Conservation (phyloP, 2,113 vertebrate genomes). For the Geococcyx californianus region DNA sequence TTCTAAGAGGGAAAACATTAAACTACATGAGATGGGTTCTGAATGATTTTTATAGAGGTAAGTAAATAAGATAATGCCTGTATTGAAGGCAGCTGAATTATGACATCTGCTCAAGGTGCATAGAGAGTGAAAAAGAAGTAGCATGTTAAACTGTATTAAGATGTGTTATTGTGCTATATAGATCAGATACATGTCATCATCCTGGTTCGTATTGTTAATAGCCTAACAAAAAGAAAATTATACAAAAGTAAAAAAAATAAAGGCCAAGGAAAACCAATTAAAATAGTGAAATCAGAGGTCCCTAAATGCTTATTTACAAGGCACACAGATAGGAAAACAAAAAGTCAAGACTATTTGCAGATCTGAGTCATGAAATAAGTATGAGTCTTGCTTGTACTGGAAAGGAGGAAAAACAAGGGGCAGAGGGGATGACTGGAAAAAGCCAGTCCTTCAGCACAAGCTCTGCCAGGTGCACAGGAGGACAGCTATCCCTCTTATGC, state of each 20-base stretch:
- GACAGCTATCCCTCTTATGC: neutral
- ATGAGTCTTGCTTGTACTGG: neutral
- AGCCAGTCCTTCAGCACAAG: neutral
- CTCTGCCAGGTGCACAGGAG: fast-evolving
- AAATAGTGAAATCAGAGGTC: neutral
- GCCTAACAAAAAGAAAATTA: neutral
- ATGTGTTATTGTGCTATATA: neutral
- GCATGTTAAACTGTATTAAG: neutral
- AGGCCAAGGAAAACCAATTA: neutral
- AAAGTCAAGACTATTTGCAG: neutral
- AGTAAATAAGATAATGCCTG: neutral
- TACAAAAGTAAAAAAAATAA: neutral
- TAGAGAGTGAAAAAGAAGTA: neutral
- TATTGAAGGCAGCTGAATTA: neutral
- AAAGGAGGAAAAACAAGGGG: neutral
- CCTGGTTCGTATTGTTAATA: neutral
- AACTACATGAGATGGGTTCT: neutral
- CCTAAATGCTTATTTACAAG: neutral
- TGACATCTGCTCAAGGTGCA: neutral
- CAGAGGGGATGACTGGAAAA: neutral
- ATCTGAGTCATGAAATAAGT: neutral
- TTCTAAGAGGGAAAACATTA: neutral
- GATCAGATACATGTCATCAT: neutral
- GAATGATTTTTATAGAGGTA: neutral
- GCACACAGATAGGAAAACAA: neutral